Base-by-base conservation (phyloP, 2,113 vertebrate genomes). In the Xiphorhynchus elegans region DNA sequence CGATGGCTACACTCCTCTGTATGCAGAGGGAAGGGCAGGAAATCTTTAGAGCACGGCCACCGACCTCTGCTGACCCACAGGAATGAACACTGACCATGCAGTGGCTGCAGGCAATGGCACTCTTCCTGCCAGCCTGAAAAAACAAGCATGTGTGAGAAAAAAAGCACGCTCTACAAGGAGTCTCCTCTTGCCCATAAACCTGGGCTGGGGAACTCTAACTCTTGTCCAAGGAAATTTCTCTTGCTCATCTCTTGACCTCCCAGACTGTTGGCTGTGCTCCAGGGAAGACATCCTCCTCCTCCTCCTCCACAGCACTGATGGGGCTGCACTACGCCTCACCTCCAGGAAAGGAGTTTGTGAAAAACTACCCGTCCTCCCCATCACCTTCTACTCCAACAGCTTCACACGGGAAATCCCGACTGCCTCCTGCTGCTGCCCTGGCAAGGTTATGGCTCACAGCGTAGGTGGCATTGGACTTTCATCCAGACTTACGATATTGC, bases 331-430 rank as follows among this genome's bases (percentile, higher is more conserved):
- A 76, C 0, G 2, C n/a, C 46, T 50, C 8, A 9, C 16, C 47
- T 67, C 50, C 15, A 14, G 81, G 47, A 93, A 87, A 67, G 11
- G 40, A 81, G 56, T 42, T 62, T 62, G 31, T 70, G 70, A 89
- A 49, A 77, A 78, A 62, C 46, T 37, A 47, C 66, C 18, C 21
- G 52, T 24, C 35, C 33, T 81, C 25, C 82, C 52, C 3, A 2
- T 20, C 29, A 42, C 44, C 16, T 79, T 64, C 44, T 73, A 63
- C 72, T 63, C 0, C 1, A n/a, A n/a, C 28, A 59, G 55, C 66
- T 33, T 17, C 0, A 0, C 24, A 7, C 0, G 6, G 68, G 81
- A 70, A 75, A 69, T 40, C 8, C 37, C 7, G 2, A 17, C 10
- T n/a, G 19, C 47, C 46, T 80, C 37, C 64, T 59, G 31, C 49